Evolutionary conservation across 2,113 vertebrate species (phyloP), one percentile per base, ranked within the genome.

Genomic region (Antennarius striatus): DNA sequence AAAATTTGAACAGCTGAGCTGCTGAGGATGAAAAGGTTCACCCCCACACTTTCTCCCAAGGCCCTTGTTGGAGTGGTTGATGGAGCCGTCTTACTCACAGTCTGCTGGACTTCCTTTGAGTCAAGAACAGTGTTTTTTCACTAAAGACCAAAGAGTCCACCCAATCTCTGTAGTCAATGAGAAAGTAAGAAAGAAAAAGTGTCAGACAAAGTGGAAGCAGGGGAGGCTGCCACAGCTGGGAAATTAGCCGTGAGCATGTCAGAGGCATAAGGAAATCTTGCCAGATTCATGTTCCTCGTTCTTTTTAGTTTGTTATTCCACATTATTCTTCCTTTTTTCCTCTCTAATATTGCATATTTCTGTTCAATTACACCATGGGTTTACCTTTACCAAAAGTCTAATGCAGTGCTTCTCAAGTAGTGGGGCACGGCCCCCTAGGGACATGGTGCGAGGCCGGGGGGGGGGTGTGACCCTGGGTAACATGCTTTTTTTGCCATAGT

Each of bases 1-100:
- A 13, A 73, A 64, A 65, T 71, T 47, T 42, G 2, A 54, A 75
- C 42, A 70, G 39, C 42, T 71, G 63, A 63, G 47, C 42, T 68
- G 39, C 42, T 71, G 63, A 63, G 47, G 47, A 76, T 42, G 60
- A 67, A 80, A 74, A 17, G 42, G 16, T 67, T 78, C 80, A 15
- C 78, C 77, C 76, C 59, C 65, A n/a, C 72, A 43, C 56, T 69
- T 75, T 80, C 49, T 85, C 69, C 68, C 80, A 11, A 32, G 69
- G 30, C 58, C 3, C 22, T 57, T 39, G 17, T 67, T 77, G 54
- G 10, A 43, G 42, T 53, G 56, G 43, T 63, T 58, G 69, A 75
- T 84, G 63, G 69, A 75, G 60, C 73, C 50, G 70, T 85, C 90
- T 90, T 87, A 87, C 80, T 91, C 86, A 85, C 75, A 70, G 85